These are phyloP conservation scores for Dinomys branickii DNA, from an alignment of 2,113 vertebrate species.

Conservation along the genomic window DNA sequence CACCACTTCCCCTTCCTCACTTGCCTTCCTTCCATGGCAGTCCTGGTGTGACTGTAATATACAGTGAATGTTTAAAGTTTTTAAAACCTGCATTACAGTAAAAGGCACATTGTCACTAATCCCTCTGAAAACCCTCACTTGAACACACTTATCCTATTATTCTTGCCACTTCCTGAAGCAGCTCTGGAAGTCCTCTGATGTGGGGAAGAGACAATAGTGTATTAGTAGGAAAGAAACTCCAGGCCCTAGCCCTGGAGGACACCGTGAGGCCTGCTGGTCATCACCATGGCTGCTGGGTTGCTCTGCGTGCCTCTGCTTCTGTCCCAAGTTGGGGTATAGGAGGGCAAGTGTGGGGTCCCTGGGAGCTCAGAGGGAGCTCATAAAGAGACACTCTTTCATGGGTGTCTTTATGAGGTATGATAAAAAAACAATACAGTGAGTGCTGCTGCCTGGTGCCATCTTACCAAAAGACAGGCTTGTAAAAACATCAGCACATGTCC, in stretches of 20 bases:
- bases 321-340: neutral
- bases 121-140: neutral
- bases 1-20: fast-evolving
- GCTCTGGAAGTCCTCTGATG: neutral
- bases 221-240: neutral
- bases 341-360: neutral
- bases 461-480: neutral
- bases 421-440: neutral
- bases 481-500: neutral
- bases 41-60: neutral
- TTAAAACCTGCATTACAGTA: neutral
- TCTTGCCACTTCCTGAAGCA: neutral
- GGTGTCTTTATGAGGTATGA: neutral
- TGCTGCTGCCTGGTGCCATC: neutral
- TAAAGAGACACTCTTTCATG: no score
- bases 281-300: fast-evolving
- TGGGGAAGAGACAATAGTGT: constrained; percentile 31
- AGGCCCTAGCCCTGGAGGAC: fast-evolving
- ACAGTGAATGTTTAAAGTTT: neutral
- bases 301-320: no score
- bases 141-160: neutral
- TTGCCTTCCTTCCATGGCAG: neutral
- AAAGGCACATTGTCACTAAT: neutral
- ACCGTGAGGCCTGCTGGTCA: fast-evolving
- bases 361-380: neutral